Evolutionary conservation across 2,797 vertebrate genomes (phyloP), one percentile per base, ranked within the genome.

Genomic region (Acipenser transmontanus): DNA sequence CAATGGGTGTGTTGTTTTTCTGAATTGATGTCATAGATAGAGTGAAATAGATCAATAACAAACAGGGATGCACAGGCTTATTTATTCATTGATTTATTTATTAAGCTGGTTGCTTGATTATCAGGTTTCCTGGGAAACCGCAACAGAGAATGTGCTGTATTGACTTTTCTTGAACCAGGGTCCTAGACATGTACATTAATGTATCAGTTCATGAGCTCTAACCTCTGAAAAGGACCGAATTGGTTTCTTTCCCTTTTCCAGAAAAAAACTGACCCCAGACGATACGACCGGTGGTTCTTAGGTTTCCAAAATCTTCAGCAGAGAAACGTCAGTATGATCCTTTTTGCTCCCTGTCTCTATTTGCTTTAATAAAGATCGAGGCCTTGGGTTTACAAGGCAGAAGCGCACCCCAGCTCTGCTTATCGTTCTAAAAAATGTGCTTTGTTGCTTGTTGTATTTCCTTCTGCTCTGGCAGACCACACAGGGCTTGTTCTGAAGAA

Each of bases 401-500:
- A 74, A 81, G 69, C 78, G 70, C 73, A 86, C 84, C 88, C 87
- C 84, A 78, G 76, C 1, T 2, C 84, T 81, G 85, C 86, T 88
- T 86, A 85, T 88, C 87, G 83, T 87, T 86, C 85, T 86, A 85
- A 88, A 85, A 34, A 90, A 90, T 87, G 86, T 85, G 88, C 87
- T 89, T 90, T 91, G 89, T 91, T 86, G 85, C 85, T 87, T 88
- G 91, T 92, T 79, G 3, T 88, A 84, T 88, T 90, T 89, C 91
- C 84, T 92, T 91, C 91, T 95, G 85, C 88, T 87, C 93, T 95
- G 95, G 95, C 95, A 95, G 97, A 98, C 97, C 97, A 97, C 96
- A 98, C 97, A 97, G 95, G 95, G 94, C 95, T 97, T 95, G 95
- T 97, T 98, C 96, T 98, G 96, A 98, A 95, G 95, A 97, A 95